These are phyloP conservation scores for Netelia fuscicornis DNA, from an alignment of 2,888 invertebrate species.

Conservation along the genomic window DNA sequence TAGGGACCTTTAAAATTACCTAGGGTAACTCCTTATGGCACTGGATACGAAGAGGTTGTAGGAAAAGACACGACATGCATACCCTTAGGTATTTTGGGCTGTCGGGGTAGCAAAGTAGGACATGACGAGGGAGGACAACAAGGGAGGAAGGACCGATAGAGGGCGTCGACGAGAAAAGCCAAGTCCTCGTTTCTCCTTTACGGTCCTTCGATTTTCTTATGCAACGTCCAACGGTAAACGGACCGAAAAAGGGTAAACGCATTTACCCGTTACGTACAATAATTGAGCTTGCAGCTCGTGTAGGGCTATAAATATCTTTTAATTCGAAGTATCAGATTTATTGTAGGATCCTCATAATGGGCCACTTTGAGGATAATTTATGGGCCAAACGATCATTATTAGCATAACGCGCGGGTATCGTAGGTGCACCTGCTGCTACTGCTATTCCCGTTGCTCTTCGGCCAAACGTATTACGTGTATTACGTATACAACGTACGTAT, in stretches of 20 bases:
- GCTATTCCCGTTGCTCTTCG: constrained; percentile 11
- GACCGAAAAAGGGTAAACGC: constrained; percentile 20
- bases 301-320: constrained; percentile 46
- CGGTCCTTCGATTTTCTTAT: background rate
- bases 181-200: background rate
- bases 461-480: constrained; percentile 41
- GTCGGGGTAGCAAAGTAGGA: constrained; percentile 32
- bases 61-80: constrained; percentile 47
- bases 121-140: constrained; percentile 48
- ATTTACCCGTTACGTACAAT: constrained; percentile 17
- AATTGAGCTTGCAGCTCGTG: constrained; percentile 27
- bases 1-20: background rate
- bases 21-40: background rate
- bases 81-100: constrained; percentile 34
- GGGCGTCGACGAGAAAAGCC: constrained; percentile 41
- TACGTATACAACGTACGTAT: constrained; percentile 20
- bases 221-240: constrained; percentile 1
- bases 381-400: constrained; percentile 58
- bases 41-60: background rate
- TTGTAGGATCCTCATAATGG: constrained; percentile 42
- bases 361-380: constrained; percentile 53
- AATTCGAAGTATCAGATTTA: constrained; percentile 57
- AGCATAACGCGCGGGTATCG: constrained; percentile 55
- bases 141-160: background rate
- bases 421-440: constrained; percentile 59